phyloP scores from a whole-genome alignment of 2,113 vertebrate species.

The Salvelinus alpinus region DNA sequence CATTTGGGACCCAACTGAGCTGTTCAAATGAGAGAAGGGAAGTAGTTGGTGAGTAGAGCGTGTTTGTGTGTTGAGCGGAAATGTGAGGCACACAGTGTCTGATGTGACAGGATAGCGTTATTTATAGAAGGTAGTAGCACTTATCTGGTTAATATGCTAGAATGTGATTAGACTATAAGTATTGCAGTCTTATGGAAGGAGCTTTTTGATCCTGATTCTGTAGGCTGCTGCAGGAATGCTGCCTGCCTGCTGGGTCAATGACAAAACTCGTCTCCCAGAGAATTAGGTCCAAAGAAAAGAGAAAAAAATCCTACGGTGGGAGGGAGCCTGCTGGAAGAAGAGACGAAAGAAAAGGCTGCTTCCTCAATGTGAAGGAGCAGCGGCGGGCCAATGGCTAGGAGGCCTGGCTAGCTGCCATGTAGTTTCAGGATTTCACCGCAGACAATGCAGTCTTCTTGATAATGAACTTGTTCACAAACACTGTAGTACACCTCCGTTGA shows the following conservation, averaged over 20 bases:
- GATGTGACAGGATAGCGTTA: constrained; percentile 45
- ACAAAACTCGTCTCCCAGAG: background rate
- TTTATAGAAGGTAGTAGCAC: constrained; percentile 56
- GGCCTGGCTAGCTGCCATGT: constrained; percentile 2
- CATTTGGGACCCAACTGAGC: no score
- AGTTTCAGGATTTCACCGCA: background rate
- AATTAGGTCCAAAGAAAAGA: background rate
- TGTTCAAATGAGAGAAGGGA: no score
- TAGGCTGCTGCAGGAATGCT: constrained; percentile 42
- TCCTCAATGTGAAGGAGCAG: constrained; percentile 38
- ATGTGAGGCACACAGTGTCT: constrained; percentile 30
- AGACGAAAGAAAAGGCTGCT: constrained; percentile 51
- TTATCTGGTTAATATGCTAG: constrained; percentile 52
- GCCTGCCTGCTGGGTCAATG: constrained; percentile 35
- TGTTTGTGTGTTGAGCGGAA: constrained; percentile 30
- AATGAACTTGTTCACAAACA: no score
- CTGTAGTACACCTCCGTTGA: no score
- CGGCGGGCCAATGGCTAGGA: background rate
- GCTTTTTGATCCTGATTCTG: constrained; percentile 55
- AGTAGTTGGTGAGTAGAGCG: background rate
- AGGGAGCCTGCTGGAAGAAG: constrained; percentile 32
- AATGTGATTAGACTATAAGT: constrained; percentile 58
- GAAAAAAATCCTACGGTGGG: background rate
- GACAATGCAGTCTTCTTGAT: background rate
- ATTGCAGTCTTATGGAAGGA: constrained; percentile 48